phyloP scores from a whole-genome alignment of 2,113 vertebrate genomes.

The Pterocles gutturalis region DNA sequence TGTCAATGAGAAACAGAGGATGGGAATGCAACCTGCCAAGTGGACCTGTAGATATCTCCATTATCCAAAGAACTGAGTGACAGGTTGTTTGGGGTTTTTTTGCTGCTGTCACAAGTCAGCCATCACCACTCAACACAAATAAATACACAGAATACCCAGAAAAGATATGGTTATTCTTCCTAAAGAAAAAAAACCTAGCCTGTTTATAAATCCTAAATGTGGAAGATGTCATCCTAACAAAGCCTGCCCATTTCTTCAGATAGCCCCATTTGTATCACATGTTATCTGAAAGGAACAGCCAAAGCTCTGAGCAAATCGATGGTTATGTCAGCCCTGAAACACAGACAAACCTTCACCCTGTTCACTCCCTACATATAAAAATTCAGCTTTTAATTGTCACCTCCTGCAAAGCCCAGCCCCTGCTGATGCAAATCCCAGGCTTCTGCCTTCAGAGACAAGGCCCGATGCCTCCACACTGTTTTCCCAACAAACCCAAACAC shows the following conservation, averaged over 20 bases:
- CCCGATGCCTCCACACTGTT: rapidly evolving
- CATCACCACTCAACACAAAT: background rate
- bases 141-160: background rate
- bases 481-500: background rate
- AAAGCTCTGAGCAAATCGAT: background rate
- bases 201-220: background rate
- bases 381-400: background rate
- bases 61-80: background rate
- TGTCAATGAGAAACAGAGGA: background rate
- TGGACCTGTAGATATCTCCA: rapidly evolving
- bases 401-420: background rate
- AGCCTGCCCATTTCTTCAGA: background rate
- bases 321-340: background rate
- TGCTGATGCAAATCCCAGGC: background rate
- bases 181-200: background rate
- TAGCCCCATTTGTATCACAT: background rate
- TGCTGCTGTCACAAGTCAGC: background rate
- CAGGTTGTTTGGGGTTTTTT: background rate
- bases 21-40: background rate
- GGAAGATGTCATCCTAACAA: background rate
- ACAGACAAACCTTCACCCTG: background rate
- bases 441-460: background rate
- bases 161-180: background rate
- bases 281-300: background rate
- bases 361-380: background rate